Evolutionary conservation across 2,888 invertebrate species (phyloP).

Genomic region (Zelleria hepariella): DNA sequence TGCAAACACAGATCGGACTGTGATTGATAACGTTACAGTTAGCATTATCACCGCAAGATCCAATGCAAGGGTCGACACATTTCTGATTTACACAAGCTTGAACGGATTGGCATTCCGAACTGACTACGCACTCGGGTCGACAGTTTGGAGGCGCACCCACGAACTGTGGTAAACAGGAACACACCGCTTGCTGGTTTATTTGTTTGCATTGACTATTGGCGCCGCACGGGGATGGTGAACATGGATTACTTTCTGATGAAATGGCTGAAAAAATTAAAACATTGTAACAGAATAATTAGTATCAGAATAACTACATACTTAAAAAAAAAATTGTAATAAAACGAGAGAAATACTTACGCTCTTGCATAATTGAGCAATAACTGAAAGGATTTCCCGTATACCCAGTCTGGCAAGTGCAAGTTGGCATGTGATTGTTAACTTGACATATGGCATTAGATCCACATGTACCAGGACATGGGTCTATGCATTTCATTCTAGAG

Average conservation of each 20-base stretch:
- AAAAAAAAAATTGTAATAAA: not conserved
- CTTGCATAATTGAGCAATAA: conserved; percentile 64
- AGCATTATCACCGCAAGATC: conserved; percentile 74
- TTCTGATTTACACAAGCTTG: conserved; percentile 80
- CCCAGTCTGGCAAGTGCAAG: conserved; percentile 77
- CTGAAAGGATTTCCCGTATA: conserved; percentile 79
- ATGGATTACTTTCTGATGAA: conserved; percentile 40
- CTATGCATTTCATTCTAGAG: conserved; percentile 79
- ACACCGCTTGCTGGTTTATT: conserved; percentile 79
- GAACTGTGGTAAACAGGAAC: conserved; percentile 77
- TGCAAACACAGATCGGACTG: conserved; percentile 83
- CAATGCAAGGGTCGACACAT: conserved; percentile 78
- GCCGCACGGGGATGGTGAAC: conserved; percentile 77
- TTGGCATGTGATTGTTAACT: conserved; percentile 81
- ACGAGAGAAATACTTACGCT: conserved; percentile 41
- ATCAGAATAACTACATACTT: too few relatives aligned
- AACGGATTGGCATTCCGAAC: conserved; percentile 76
- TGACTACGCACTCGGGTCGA: conserved; percentile 79
- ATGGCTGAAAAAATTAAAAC: conserved; percentile 35
- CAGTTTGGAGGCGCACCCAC: conserved; percentile 80
- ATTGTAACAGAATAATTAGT: too few relatives aligned
- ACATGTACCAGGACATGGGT: conserved; percentile 86
- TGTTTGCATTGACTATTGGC: conserved; percentile 83
- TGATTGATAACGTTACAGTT: conserved; percentile 77
- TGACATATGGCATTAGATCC: conserved; percentile 80